A percentile compares a stretch with the other conserved stretches of the same genome.
These are phyloP conservation scores for Linepithema humile DNA, from an alignment of 1,140 invertebrate species.

Conservation along the genomic window DNA sequence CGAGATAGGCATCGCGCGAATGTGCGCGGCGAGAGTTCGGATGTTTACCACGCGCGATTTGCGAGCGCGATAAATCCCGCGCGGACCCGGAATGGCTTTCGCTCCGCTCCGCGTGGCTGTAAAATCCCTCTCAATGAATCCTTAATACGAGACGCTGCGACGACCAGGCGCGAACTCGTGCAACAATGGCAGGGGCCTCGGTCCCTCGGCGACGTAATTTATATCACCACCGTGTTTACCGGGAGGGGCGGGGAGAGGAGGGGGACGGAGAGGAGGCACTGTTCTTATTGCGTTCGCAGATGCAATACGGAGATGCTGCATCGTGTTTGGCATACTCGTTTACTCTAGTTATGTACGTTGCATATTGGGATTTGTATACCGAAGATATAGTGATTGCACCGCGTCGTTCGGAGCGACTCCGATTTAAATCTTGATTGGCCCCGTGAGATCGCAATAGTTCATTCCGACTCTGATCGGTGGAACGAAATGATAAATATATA, in stretches of 20 bases:
- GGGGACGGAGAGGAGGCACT: too few relatives aligned
- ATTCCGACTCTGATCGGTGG: background rate
- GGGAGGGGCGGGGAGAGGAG: too few relatives aligned
- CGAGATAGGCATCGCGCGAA: conserved; percentile 22
- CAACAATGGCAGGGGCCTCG: conserved; percentile 25
- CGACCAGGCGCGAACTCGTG: background rate
- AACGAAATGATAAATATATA: background rate
- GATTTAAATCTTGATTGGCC: background rate
- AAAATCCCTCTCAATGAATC: conserved; percentile 58
- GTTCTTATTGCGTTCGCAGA: conserved; percentile 4
- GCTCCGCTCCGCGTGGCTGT: background rate
- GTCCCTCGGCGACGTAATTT: conserved; percentile 31
- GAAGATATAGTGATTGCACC: background rate
- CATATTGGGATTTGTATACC: background rate
- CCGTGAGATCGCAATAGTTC: background rate
- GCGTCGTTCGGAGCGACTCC: background rate
- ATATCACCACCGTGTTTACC: conserved; percentile 45
- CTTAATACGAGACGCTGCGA: conserved; percentile 17
- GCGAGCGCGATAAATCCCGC: conserved; percentile 56
- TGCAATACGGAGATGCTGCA: background rate
- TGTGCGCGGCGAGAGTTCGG: conserved; percentile 17
- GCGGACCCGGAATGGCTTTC: conserved; percentile 42
- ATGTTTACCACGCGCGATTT: conserved; percentile 60
- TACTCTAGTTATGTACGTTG: background rate
- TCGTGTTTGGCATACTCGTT: background rate